Evolutionary conservation across 2,888 invertebrate genomes (phyloP).

Genomic region (Archaeoteleia sp.): DNA sequence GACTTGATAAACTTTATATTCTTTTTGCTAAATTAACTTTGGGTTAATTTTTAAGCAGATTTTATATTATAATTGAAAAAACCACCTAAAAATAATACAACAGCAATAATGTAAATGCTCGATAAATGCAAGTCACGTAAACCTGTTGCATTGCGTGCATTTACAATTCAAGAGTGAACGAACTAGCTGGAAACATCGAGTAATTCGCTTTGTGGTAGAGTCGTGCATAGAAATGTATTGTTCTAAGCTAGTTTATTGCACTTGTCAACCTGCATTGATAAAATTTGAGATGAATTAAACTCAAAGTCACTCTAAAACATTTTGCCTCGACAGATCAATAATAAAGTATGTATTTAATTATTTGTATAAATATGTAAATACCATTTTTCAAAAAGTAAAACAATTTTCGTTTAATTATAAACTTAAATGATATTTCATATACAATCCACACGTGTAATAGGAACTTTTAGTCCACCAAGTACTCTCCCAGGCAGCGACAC

Average conservation of each 20-base stretch:
- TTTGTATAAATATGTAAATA: too few relatives aligned
- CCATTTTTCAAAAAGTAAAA: too few relatives aligned
- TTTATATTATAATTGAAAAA: too few relatives aligned
- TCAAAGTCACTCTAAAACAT: conserved; percentile 3
- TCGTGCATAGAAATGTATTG: conserved; percentile 21
- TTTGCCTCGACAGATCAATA: too few relatives aligned
- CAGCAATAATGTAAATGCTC: conserved; percentile 28
- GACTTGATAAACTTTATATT: too few relatives aligned
- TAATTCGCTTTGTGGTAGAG: conserved; percentile 20
- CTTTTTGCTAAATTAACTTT: too few relatives aligned
- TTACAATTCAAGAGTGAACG: conserved; percentile 48
- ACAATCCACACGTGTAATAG: conserved; percentile 9
- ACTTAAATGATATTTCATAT: conserved; percentile 2
- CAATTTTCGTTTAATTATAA: background rate
- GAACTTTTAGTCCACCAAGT: conserved; percentile 22
- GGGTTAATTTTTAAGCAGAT: too few relatives aligned
- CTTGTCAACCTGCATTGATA: conserved; percentile 2
- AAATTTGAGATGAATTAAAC: conserved; percentile 13
- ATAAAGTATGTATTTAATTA: too few relatives aligned
- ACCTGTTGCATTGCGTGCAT: conserved; percentile 53
- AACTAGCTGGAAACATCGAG: conserved; percentile 35
- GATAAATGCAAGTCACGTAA: conserved; percentile 43
- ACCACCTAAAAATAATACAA: too few relatives aligned
- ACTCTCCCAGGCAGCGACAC: conserved; percentile 40
- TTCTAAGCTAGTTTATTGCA: conserved; percentile 1